Evolutionary conservation across 1,140 invertebrate species (phyloP), one percentile per base, ranked within the genome.

Genomic region (Plutomurus gul): DNA sequence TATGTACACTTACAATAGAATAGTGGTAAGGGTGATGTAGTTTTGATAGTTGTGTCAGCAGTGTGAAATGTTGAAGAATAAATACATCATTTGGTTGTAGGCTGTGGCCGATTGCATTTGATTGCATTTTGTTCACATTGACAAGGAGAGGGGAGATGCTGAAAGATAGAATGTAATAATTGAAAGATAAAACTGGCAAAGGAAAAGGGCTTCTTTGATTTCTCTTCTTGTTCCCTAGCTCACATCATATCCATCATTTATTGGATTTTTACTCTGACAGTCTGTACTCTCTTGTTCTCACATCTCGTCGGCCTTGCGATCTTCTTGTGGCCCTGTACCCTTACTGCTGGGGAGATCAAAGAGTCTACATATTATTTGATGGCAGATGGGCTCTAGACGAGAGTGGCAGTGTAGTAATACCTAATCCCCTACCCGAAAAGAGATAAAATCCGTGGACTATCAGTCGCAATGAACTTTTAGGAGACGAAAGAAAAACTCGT

Each of bases 391-490:
- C 20, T 22, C 47, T 51, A 51, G n/a, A n/a, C n/a, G n/a, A n/a
- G n/a, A n/a, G n/a, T n/a, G n/a, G n/a, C n/a, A n/a, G n/a, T n/a
- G n/a, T n/a, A n/a, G n/a, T 51, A 51, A 51, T 22, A 22, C 47
- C 47, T 51, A 51, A 51, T 51, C 47, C 47, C 43, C 47, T 22
- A 25, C 18, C 20, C 47, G 47, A 51, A 51, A 22, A 51, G 47
- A 51, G 47, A 51, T 51, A 51, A 51, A 51, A 51, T 51, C 25
- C 47, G 20, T 51, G 47, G 47, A 22, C 13, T 51, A 22, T 51
- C 47, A n/a, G n/a, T n/a, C 47, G 47, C 47, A 51, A 51, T 51
- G 47, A 51, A 51, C 47, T 51, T 51, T 51, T 51, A 51, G 47
- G 47, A 51, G 47, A 51, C 25, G 47, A 51, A 51, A 51, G 47